Evolutionary conservation across 2,797 vertebrate species (phyloP).

Genomic region (Gymnodraco acuticeps): DNA sequence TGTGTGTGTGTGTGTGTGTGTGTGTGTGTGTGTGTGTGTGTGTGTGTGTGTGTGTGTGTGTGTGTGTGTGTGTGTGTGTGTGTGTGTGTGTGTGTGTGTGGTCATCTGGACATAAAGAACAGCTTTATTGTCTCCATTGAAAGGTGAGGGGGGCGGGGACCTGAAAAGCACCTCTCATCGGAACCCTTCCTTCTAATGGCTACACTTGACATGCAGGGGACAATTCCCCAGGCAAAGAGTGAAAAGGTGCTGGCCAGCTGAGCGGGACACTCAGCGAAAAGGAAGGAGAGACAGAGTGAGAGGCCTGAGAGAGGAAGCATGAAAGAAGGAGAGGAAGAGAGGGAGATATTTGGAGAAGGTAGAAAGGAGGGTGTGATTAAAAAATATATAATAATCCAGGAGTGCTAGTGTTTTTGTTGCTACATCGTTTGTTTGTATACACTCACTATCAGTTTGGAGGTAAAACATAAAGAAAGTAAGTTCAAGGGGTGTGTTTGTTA

Average conservation of each 20-base stretch:
- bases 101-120: conserved; percentile 79
- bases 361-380: conserved; percentile 26
- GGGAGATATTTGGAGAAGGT: conserved; percentile 52
- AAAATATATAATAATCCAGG: conserved; percentile 19
- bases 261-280: conserved; percentile 69
- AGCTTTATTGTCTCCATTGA: conserved; percentile 77
- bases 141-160: conserved; percentile 79
- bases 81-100: conserved; percentile 54
- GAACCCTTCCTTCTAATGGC: conserved; percentile 79
- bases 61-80: conserved; percentile 38
- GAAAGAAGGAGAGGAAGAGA: conserved; percentile 51
- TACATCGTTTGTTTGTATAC: conserved; percentile 15
- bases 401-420: background rate
- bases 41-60: conserved; percentile 60
- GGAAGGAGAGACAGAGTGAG: conserved; percentile 52
- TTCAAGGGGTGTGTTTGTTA: conserved; percentile 43
- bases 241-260: conserved; percentile 81
- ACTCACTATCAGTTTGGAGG: conserved; percentile 23
- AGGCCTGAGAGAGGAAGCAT: conserved; percentile 61
- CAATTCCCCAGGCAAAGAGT: conserved; percentile 78
- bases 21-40: conserved; percentile 58
- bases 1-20: conserved; percentile 42
- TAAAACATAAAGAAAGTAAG: conserved; percentile 35
- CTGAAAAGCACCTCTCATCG: conserved; percentile 82
- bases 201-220: conserved; percentile 85